phyloP scores from a whole-genome alignment of 1,140 invertebrate species.

The Plectrocnemia conspersa region DNA sequence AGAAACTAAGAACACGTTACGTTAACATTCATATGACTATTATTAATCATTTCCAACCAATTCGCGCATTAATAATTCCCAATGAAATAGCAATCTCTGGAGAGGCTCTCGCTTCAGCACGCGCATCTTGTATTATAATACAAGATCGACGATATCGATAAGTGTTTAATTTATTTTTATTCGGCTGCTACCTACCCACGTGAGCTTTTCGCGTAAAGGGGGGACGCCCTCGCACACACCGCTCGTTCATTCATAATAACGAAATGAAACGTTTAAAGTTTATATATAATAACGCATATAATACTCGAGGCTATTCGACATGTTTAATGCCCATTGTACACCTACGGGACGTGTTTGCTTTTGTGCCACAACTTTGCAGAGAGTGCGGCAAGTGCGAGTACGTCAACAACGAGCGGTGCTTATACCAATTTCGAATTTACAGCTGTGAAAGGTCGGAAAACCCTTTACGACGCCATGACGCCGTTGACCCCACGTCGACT shows the following conservation, averaged over 20 bases:
- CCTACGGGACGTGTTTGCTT: slow-evolving; percentile 16
- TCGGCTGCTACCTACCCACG: slow-evolving; percentile 10
- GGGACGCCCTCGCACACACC: slow-evolving; percentile 12
- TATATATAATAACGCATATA: slow-evolving; percentile 19
- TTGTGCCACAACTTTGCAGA: neutral
- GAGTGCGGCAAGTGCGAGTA: neutral
- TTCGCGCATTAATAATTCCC: too few relatives aligned
- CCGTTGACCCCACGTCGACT: neutral
- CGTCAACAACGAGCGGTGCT: slow-evolving; percentile 13
- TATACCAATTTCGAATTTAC: too few relatives aligned
- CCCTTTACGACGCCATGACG: slow-evolving; percentile 17
- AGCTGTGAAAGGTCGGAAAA: too few relatives aligned
- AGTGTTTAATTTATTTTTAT: slow-evolving; percentile 22
- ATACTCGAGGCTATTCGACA: slow-evolving; percentile 27
- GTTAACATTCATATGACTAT: too few relatives aligned
- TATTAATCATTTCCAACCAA: too few relatives aligned
- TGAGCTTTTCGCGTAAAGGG: slow-evolving; percentile 13
- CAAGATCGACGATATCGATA: slow-evolving; percentile 29
- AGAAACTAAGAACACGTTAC: too few relatives aligned
- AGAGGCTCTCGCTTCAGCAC: too few relatives aligned
- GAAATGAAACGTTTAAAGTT: slow-evolving; percentile 29
- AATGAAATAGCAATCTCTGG: too few relatives aligned
- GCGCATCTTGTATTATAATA: neutral
- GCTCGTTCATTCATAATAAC: slow-evolving; percentile 31
- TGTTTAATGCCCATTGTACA: slow-evolving; percentile 34